Base-by-base conservation (phyloP, 2,888 invertebrate genomes). In the Sipunculus nudus region DNA sequence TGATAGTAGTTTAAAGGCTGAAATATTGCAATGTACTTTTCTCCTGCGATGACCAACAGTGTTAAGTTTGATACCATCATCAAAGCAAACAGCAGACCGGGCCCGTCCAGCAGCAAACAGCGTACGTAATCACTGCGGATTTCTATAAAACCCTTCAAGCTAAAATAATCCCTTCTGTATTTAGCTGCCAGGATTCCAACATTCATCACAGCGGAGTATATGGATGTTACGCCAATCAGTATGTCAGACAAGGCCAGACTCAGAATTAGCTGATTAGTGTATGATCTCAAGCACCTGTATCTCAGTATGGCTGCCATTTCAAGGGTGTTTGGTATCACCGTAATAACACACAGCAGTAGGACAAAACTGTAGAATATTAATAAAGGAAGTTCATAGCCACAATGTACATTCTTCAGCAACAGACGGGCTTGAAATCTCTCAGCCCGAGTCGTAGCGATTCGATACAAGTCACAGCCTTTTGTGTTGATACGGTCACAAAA, bases 91-190 rank as follows among this genome's bases (percentile, higher is more conserved):
- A 53, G 6, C 16, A 53, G 13, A 8, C 43, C 43, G 13, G 40
- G 53, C 6, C 53, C 46, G 28, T 53, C 53, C 45, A 53, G 29
- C 6, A 53, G 29, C 10, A 49, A 25, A 48, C 53, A 53, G 13
- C 53, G 46, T 5, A 53, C 23, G 5, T 10, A 4, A 5, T 48
- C 5, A 28, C 16, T 6, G 10, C 25, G 16, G n/a, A n/a, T n/a
- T n/a, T n/a, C n/a, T n/a, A n/a, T n/a, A n/a, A n/a, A n/a, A n/a
- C n/a, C n/a, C n/a, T n/a, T n/a, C n/a, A n/a, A n/a, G n/a, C n/a
- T n/a, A n/a, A n/a, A n/a, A n/a, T n/a, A n/a, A n/a, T n/a, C n/a
- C n/a, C n/a, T n/a, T n/a, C n/a, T n/a, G n/a, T n/a, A n/a, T n/a
- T n/a, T n/a, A n/a, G n/a, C n/a, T 25, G 10, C 23, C 16, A 53